Percentiles rank a stretch among this genome's conserved stretches.
Evolutionary conservation across 2,888 invertebrate species (phyloP).

Genomic region (Idaea biselata): DNA sequence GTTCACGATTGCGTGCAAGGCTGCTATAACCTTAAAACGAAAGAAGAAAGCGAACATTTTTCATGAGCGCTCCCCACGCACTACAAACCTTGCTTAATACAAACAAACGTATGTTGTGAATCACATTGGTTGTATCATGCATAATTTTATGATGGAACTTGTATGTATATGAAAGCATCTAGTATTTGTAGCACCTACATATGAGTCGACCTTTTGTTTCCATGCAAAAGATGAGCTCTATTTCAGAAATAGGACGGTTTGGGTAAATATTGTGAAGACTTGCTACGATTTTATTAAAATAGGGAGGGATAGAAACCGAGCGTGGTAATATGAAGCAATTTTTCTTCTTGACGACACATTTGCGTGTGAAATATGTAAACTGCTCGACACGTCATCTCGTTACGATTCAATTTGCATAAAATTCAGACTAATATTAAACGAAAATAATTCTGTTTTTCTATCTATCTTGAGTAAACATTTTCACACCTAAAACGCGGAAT

Average conservation of each 20-base stretch:
- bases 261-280: background rate
- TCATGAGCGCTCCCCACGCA: conserved; percentile 23
- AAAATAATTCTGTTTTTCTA: too few relatives aligned
- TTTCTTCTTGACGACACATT: background rate
- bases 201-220: background rate
- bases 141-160: background rate
- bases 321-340: background rate
- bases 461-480: too few relatives aligned
- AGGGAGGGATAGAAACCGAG: background rate
- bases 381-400: background rate
- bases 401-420: background rate
- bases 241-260: background rate
- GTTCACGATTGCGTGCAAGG: conserved; percentile 24
- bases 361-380: background rate
- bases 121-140: conserved; percentile 13
- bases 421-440: background rate
- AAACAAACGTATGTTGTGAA: conserved; percentile 24
- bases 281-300: background rate
- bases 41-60: conserved; percentile 27
- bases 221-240: background rate
- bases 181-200: background rate
- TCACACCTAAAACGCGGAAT: too few relatives aligned
- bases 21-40: conserved; percentile 24
- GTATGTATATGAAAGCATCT: background rate
- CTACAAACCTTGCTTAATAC: conserved; percentile 18